Base-by-base conservation (phyloP, 2,888 invertebrate genomes). In the Diogma glabrata region DNA sequence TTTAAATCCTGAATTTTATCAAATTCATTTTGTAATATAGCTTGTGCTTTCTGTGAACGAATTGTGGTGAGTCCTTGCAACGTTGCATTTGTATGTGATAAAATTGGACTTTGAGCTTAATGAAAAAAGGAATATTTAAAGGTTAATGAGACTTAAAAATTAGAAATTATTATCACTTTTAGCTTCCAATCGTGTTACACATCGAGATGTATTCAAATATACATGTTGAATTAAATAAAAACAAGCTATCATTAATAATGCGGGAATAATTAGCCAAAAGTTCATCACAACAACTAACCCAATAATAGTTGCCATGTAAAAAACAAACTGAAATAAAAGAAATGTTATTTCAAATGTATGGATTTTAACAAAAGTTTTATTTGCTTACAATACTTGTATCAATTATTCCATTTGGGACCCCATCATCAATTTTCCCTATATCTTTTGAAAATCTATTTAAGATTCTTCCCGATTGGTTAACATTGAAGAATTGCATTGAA, bases 31-130 rank as follows among this genome's bases (percentile, higher is more conserved):
- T 75, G 74, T 51, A 88, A 75, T 10, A 77, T 73, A 12, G 73
- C 66, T 64, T 84, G 77, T 0, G 81, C 82, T 51, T 75, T 71
- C 59, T 83, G 81, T 1, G 87, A 83, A 57, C 88, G 72, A 20
- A 90, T 84, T 0, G 87, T 87, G n/a, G 81, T 75, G 2, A 90
- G 66, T 2, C 89, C 89, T 63, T 85, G 79, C 36, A 90, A 72
- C 1, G 84, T 81, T 46, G 85, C 80, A 58, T 80, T 84, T 51
- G 88, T 72, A 59, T 88, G 82, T 2, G 81, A 78, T 63, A 84
- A 87, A 3, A 90, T 78, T 0, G 89, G 88, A 61, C 86, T 87
- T 51, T 85, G 78, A 51, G 83, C 87, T 87, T 65, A 26, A 61
- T 63, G 43, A 43, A 3, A 17, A 38, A 38, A 10, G 17, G 12